Evolutionary conservation across 2,888 invertebrate genomes (phyloP), one percentile per base, ranked within the genome.

Genomic region (Scaptomyza reducta): DNA sequence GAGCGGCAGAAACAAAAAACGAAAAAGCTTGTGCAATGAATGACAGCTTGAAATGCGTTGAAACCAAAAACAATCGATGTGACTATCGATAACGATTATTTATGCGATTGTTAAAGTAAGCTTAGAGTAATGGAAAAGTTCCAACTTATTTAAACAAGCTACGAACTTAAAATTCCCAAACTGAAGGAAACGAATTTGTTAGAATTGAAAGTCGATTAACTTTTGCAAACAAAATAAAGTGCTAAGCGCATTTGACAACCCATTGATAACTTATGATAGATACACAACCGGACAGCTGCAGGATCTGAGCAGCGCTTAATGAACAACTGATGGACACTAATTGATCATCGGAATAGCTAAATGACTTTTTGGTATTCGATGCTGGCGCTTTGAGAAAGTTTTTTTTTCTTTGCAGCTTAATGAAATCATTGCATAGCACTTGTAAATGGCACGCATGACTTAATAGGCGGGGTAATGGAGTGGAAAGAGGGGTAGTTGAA

Each of bases 311-410:
- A 47, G 27, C 13, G 11, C 10, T 16, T 31, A 9, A 13, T 10
- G n/a, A 33, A 13, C 18, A 33, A 22, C 45, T 70, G 74, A 74
- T 74, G 67, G 76, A 76, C 77, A 68, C 41, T 74, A 76, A 74
- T 74, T 74, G 74, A 70, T 45, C 46, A 42, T 45, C 49, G 16
- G 29, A 60, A 65, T 69, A 58, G 62, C 68, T 49, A 29, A 56
- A 40, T 61, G 51, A 38, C 54, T 58, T 46, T 58, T 46, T 50
- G 51, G 63, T 35, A 44, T 62, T 55, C n/a, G 25, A 0, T 10
- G 33, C 10, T 49, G 50, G 16, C 33, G 33, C 13, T 50, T 35
- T 62, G 29, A 10, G 62, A 62, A 62, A 62, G 62, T 63, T 40
- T 16, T 14, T 38, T 38, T 33, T 14, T 38, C 14, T 33, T 2